These are phyloP conservation scores for Bimastos eiseni DNA, from an alignment of 2,888 invertebrate genomes.

Conservation along the genomic window DNA sequence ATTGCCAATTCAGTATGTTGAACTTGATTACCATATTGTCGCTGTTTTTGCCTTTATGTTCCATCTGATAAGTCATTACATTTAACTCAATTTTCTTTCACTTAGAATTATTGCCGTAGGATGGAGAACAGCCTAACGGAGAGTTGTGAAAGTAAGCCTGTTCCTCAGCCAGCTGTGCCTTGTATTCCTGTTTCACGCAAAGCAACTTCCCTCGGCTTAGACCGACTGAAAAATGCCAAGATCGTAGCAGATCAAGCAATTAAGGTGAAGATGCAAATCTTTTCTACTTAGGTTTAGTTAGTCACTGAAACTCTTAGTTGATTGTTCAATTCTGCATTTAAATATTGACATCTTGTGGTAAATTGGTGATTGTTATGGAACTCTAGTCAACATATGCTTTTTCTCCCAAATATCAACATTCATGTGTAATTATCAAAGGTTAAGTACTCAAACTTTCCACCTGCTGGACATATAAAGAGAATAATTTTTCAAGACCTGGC, in stretches of 20 bases:
- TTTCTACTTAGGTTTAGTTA: neutral
- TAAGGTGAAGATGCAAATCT: slow-evolving; percentile 48
- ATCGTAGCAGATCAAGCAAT: slow-evolving; percentile 58
- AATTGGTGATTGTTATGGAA: neutral
- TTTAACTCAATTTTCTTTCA: neutral
- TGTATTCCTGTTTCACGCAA: neutral
- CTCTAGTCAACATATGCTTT: neutral
- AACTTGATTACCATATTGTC: neutral
- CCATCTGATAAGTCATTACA: neutral
- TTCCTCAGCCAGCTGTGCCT: neutral
- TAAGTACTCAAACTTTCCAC: no score
- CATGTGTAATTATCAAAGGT: no score
- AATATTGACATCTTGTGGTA: neutral
- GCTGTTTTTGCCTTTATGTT: neutral
- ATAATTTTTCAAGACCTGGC: no score
- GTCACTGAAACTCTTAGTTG: neutral
- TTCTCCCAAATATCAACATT: no score
- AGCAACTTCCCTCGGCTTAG: slow-evolving; percentile 45
- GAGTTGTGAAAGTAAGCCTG: neutral
- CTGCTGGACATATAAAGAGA: no score
- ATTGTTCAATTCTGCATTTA: neutral
- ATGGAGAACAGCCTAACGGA: neutral
- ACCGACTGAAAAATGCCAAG: slow-evolving; percentile 56
- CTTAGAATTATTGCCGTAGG: neutral
- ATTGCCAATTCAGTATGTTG: no score